Base-by-base conservation (phyloP, 2,888 invertebrate species). In the Melinopterus prodromus region DNA sequence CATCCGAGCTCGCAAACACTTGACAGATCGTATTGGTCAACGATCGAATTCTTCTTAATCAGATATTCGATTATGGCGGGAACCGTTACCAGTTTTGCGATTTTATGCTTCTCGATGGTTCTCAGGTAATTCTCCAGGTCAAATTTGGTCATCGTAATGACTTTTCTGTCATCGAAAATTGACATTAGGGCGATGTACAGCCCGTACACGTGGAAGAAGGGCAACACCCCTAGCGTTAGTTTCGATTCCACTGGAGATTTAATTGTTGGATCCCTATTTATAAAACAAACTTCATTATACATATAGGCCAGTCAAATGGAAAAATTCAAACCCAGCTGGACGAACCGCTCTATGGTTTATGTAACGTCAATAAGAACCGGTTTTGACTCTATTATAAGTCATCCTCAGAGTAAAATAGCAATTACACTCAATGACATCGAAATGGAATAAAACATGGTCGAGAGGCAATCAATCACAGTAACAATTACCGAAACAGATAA, bases 31-130 rank as follows among this genome's bases (percentile, higher is more conserved):
- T 94, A 96, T 81, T 94, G 92, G n/a, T 92, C 90, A 6, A 96
- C 94, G 76, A 95, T 89, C 0, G 96, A 95, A 86, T 94, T 93
- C 88, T 94, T 93, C 88, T 96, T 96, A 0, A 95, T 94, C 80
- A 97, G 88, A 87, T 96, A 96, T 36, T 96, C 92, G 86, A 95
- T 92, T 70, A 97, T 90, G 0, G 97, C 96, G 0, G 97, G 97
- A 5, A 96, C 97, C 83, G 96, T 88, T 16, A 93, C 92, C 1
- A 93, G 90, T 6, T 26, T n/a, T 7, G 36, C 6, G 14, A 80
- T 75, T 77, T 77, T 80, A 69, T 80, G 74, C 16, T 77, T 77
- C 70, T 80, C 69, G 16, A 80, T 77, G 16, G 69, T 69, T 37
- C 38, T 77, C 15, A 80, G 75, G 35, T 77, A 80, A 7, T 16